Percentiles rank a stretch among this genome's conserved stretches.
Conservation (phyloP, 2,113 vertebrate genomes). For the Delphinapterus leucas region DNA sequence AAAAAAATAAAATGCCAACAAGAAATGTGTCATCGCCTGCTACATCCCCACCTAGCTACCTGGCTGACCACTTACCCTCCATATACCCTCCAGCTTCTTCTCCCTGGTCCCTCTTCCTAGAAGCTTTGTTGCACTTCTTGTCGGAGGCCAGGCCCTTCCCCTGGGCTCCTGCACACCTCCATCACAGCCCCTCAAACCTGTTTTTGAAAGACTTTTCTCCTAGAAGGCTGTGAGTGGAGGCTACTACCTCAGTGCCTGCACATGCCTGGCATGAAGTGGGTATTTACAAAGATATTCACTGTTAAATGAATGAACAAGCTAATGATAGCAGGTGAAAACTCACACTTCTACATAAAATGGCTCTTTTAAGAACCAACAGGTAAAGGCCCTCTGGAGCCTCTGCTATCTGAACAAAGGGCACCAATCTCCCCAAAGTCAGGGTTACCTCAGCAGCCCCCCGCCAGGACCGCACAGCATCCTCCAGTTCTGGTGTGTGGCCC, state of each 20-base stretch:
- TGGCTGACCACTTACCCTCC: neutral
- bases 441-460: conserved; percentile 94
- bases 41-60: neutral
- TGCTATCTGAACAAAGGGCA: neutral
- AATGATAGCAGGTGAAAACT: neutral
- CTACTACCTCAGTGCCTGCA: neutral
- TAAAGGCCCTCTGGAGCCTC: neutral
- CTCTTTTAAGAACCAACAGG: conserved; percentile 14
- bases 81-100: neutral
- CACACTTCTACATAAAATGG: conserved; percentile 1
- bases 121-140: neutral
- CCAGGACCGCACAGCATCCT: conserved; percentile 95
- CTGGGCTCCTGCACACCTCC: neutral
- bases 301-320: neutral
- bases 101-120: neutral
- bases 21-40: neutral
- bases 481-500: conserved; percentile 89
- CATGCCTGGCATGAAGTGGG: neutral
- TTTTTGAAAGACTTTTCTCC: neutral
- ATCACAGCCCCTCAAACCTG: neutral
- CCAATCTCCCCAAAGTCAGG: neutral
- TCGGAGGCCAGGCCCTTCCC: neutral
- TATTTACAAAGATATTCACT: conserved; percentile 16
- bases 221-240: neutral
- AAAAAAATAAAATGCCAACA: neutral